Evolutionary conservation across 2,888 invertebrate genomes (phyloP).

Genomic region (Isoperla grammatica): DNA sequence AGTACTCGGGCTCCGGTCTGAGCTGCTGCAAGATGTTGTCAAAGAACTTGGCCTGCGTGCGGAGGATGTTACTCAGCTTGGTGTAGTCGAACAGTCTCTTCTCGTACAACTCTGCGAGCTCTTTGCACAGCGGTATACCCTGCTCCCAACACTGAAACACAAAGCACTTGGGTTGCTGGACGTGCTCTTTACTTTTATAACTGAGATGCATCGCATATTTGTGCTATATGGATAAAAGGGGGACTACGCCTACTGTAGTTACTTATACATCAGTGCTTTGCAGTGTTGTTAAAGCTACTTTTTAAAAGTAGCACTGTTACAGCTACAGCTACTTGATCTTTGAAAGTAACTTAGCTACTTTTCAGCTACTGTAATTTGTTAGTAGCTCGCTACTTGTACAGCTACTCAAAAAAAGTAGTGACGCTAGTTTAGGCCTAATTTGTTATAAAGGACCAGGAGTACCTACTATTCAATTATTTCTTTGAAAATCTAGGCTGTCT

Average conservation of each 20-base stretch:
- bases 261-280: background rate
- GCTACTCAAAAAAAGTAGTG: too few relatives aligned
- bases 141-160: constrained; percentile 83
- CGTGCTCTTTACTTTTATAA: background rate
- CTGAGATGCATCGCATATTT: too few relatives aligned
- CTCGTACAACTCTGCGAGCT: constrained; percentile 82
- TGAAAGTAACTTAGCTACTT: too few relatives aligned
- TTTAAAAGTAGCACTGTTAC: too few relatives aligned
- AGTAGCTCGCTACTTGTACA: too few relatives aligned
- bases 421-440: too few relatives aligned
- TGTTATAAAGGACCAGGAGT: too few relatives aligned
- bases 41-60: constrained; percentile 83
- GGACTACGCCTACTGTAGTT: background rate
- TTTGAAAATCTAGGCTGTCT: too few relatives aligned
- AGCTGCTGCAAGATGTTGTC: constrained; percentile 85
- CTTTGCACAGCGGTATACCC: constrained; percentile 86
- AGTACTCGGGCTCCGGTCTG: constrained; percentile 90
- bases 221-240: background rate
- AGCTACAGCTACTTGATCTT: too few relatives aligned
- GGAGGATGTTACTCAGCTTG: constrained; percentile 76
- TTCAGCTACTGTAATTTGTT: too few relatives aligned
- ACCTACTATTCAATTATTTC: too few relatives aligned
- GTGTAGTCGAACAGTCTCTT: constrained; percentile 80
- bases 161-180: constrained; percentile 8
- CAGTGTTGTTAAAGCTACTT: too few relatives aligned